Evolutionary conservation across 2,888 invertebrate species (phyloP).

Genomic region (Acrobasis repandana): DNA sequence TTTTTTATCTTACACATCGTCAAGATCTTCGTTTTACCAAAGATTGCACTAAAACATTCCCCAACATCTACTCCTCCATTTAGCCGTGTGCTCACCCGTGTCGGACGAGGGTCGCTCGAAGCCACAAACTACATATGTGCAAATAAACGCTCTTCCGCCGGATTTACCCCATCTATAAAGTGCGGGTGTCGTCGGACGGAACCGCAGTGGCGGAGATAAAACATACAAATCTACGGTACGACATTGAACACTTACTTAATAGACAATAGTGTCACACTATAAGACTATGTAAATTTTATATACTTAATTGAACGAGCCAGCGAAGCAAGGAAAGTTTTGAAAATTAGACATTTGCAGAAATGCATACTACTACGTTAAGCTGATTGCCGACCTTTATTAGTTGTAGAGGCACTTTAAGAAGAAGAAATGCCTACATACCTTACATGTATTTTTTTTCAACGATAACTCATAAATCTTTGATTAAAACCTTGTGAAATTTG

Average conservation of each 20-base stretch:
- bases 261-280: neutral
- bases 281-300: too few relatives aligned
- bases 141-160: constrained; percentile 17
- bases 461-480: too few relatives aligned
- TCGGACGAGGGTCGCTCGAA: constrained; percentile 12
- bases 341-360: too few relatives aligned
- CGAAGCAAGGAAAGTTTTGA: too few relatives aligned
- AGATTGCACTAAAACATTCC: neutral
- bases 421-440: too few relatives aligned
- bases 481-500: too few relatives aligned
- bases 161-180: constrained; percentile 16
- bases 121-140: constrained; percentile 19
- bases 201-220: constrained; percentile 8
- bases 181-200: neutral
- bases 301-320: too few relatives aligned
- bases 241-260: neutral
- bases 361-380: too few relatives aligned
- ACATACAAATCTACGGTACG: constrained; percentile 10
- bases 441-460: too few relatives aligned
- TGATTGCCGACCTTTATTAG: too few relatives aligned
- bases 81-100: constrained; percentile 8
- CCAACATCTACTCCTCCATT: constrained; percentile 11
- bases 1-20: too few relatives aligned
- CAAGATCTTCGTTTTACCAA: neutral
- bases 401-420: too few relatives aligned